Conservation (phyloP, 1,140 invertebrate species). For the Acromyrmex echinatior region DNA sequence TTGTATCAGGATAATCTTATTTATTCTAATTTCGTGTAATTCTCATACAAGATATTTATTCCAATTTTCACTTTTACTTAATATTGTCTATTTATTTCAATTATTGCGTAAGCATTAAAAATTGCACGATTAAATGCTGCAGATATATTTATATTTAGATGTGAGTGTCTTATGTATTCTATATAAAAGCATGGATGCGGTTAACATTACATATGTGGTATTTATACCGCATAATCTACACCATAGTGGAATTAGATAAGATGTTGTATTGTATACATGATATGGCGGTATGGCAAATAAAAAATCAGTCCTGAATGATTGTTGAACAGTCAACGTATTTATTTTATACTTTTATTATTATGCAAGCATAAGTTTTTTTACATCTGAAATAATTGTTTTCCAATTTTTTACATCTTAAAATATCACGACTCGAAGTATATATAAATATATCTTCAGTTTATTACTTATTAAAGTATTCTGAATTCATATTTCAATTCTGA, state of each 20-base stretch:
- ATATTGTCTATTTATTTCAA: not conserved
- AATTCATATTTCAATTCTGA: not conserved
- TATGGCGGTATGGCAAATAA: too few relatives aligned
- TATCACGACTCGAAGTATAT: not conserved
- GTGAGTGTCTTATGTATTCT: too few relatives aligned
- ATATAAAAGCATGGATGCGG: too few relatives aligned
- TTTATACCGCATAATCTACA: too few relatives aligned
- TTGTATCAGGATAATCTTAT: not conserved
- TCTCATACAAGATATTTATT: not conserved
- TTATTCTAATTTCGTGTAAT: not conserved
- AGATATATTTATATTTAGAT: not conserved
- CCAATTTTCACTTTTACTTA: too few relatives aligned
- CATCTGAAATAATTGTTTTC: not conserved
- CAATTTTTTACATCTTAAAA: not conserved
- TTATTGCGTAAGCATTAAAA: not conserved
- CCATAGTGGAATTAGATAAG: too few relatives aligned
- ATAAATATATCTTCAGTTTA: not conserved
- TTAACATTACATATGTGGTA: too few relatives aligned
- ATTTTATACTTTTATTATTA: not conserved
- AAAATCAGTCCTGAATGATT: too few relatives aligned
- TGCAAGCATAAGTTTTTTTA: not conserved
- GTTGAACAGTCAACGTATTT: not conserved
- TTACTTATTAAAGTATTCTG: not conserved
- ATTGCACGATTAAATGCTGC: not conserved
- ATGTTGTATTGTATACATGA: too few relatives aligned